These are phyloP conservation scores for Pocota personata DNA, from an alignment of 2,888 invertebrate genomes.

Conservation along the genomic window DNA sequence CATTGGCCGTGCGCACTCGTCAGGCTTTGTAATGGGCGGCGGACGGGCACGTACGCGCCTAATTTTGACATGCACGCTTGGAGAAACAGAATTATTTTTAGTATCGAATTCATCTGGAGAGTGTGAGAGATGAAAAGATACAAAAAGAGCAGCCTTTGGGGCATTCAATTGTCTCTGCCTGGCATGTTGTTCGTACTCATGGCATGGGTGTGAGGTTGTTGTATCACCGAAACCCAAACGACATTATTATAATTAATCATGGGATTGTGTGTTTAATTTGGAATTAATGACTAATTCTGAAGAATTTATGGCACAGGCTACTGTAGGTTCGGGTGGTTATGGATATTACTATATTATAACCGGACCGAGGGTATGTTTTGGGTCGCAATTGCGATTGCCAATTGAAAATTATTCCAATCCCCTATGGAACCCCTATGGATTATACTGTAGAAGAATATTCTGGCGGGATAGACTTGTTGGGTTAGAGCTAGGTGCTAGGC, in stretches of 20 bases:
- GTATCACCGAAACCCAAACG: conserved; percentile 48
- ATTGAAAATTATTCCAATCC: conserved; percentile 35
- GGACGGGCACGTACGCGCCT: conserved; percentile 31
- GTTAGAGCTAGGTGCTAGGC: too few species aligned
- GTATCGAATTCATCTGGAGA: conserved; percentile 36
- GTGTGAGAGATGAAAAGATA: conserved; percentile 18
- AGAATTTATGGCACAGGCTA: conserved; percentile 54
- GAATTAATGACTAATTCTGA: conserved; percentile 64
- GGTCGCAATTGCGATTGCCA: conserved; percentile 2
- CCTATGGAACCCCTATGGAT: neutral
- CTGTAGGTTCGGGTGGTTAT: conserved; percentile 18
- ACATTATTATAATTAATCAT: conserved; percentile 67
- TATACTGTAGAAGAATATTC: neutral
- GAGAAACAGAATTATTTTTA: conserved; percentile 53
- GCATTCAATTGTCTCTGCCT: neutral
- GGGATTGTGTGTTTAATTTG: conserved; percentile 67
- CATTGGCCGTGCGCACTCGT: neutral
- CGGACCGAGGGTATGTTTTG: neutral
- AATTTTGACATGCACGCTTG: conserved; percentile 27
- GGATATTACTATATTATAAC: neutral
- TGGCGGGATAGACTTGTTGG: too few species aligned
- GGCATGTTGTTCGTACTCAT: neutral
- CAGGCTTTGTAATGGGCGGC: neutral
- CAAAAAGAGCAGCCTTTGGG: neutral
- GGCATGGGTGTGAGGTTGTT: neutral